Conservation (phyloP, 2,113 vertebrate genomes). For the Notothenia rossii region DNA sequence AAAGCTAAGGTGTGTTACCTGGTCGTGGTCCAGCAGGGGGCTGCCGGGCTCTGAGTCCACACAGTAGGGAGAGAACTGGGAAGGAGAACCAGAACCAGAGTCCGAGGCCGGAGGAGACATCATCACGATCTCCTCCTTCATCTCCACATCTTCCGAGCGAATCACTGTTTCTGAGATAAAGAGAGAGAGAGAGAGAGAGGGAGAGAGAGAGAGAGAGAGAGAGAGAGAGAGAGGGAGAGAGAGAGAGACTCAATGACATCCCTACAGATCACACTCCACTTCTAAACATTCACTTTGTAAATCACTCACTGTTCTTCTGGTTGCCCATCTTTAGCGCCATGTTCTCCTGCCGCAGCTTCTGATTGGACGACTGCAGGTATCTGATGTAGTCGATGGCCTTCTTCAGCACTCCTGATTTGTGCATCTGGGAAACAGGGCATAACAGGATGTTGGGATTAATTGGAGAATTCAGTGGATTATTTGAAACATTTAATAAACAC, state of each 20-base stretch:
- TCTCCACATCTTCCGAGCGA: conserved; percentile 86
- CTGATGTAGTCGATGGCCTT: conserved; percentile 99
- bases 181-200: neutral
- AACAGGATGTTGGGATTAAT: too few species aligned
- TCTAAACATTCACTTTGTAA: neutral
- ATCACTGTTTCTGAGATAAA: conserved; percentile 68
- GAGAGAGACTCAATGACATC: neutral
- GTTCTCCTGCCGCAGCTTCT: conserved; percentile 97
- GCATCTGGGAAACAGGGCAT: conserved; percentile 86
- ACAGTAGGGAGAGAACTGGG: conserved; percentile 94
- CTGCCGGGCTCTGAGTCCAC: conserved; percentile 97
- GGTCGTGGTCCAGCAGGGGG: conserved; percentile 93
- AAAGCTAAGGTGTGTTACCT: conserved; percentile 80
- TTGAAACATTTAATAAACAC: neutral
- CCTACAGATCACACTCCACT: neutral
- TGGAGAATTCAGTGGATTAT: neutral
- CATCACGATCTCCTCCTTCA: conserved; percentile 93
- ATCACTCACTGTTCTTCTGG: conserved; percentile 94
- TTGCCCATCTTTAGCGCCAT: conserved; percentile 94
- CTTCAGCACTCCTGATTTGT: conserved; percentile 95
- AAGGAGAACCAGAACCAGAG: conserved; percentile 91
- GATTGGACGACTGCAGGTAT: conserved; percentile 95
- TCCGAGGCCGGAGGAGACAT: conserved; percentile 98
- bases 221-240: neutral
- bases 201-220: too few species aligned